Evolutionary conservation across 2,888 invertebrate species (phyloP), one percentile per base, ranked within the genome.

Genomic region (Dicranocentrus wangi): DNA sequence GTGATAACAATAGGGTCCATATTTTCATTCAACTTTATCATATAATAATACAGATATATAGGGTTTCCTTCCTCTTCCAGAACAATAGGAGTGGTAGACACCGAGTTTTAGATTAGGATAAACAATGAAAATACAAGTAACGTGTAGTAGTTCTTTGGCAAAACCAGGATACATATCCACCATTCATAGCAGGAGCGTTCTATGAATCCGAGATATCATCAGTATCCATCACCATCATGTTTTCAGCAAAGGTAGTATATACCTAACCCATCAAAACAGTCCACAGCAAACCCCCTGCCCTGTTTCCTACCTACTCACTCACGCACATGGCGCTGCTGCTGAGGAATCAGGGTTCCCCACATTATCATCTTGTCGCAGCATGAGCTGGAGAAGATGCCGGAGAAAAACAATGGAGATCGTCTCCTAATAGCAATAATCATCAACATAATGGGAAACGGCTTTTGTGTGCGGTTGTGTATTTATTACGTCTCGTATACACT

Each of bases 371-470:
- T 13, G 21, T 65, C 63, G 19, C 23, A 43, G 43, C 28, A n/a
- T n/a, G n/a, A 66, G 21, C 47, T 25, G 65, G 51, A 68, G 68
- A 53, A 61, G n/a, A 42, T 32, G 58, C 61, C 27, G 71, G 71
- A 71, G 61, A 61, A 71, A 47, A 71, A 61, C 71, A 71, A 71
- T 71, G 28, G 61, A 2, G 43, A 71, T 71, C 28, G 47, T 71
- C 28, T 47, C 27, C 25, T 58, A 70, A 70, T 58, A 39, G 58
- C 61, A 71, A 61, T 61, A 43, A 71, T 43, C 71, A 61, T 71
- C 61, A 61, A 58, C 42, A 58, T 58, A 25, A 58, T 58, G 70
- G 70, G 32, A 70, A 32, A 51, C 19, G 51, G 19, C 8, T 23
- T 17, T 58, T 13, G 53, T 68, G 51, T 51, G 51, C 15, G 47